Conservation (phyloP, 1,140 invertebrate species). For the Dolichoris vasculosae region DNA sequence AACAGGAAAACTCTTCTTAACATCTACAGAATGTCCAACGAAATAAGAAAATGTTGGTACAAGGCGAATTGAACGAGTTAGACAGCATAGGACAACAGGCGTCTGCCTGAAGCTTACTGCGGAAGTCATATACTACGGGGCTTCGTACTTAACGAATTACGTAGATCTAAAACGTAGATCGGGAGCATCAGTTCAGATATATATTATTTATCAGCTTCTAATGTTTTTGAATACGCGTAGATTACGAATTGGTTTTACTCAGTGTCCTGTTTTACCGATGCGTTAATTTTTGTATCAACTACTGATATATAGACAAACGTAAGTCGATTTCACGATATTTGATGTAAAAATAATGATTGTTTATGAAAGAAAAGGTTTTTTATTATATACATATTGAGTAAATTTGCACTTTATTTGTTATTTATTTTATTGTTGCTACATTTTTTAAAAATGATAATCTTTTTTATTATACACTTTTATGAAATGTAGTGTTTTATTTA, state of each 20-base stretch:
- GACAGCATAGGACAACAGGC: slow-evolving; percentile 58
- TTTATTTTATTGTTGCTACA: not conserved
- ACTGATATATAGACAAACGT: not conserved
- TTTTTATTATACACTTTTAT: not conserved
- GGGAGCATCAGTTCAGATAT: not conserved
- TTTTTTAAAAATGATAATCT: not conserved
- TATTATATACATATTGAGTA: too few species aligned
- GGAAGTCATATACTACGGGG: slow-evolving; percentile 45
- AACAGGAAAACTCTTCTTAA: slow-evolving; percentile 65
- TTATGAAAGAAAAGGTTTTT: not conserved
- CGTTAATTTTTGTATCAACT: not conserved
- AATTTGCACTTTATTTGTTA: not conserved
- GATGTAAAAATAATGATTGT: not conserved
- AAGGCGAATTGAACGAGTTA: slow-evolving; percentile 50
- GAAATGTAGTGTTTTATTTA: too few species aligned
- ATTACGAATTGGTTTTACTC: not conserved
- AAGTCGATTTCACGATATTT: slow-evolving; percentile 16
- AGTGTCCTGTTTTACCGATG: not conserved
- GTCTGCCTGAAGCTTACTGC: slow-evolving; percentile 62
- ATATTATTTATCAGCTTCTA: slow-evolving; percentile 16
- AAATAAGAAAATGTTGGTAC: slow-evolving; percentile 48
- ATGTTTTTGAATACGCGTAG: slow-evolving; percentile 5
- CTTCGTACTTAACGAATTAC: slow-evolving; percentile 67
- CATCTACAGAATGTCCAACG: slow-evolving; percentile 63
- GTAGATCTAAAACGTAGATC: slow-evolving; percentile 51